Percentiles rank a stretch among this genome's conserved stretches.
Conservation (phyloP, 92 coral and sea anemone species). For the Ricordea florida region DNA sequence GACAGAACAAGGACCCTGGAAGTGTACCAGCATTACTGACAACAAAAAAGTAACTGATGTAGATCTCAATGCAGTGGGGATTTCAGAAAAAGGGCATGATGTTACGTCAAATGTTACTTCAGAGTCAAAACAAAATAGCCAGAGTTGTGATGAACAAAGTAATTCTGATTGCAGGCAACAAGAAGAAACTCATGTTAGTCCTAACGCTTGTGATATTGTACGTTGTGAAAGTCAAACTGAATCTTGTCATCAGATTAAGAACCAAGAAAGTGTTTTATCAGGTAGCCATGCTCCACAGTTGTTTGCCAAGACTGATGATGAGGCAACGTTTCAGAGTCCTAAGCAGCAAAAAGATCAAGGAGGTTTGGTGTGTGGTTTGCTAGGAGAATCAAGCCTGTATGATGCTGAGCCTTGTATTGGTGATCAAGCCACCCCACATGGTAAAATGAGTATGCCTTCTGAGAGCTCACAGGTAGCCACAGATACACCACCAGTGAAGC, state of each 20-base stretch:
- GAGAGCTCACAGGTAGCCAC: constrained; percentile 27
- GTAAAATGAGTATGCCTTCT: constrained; percentile 60
- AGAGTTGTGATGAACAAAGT: neutral
- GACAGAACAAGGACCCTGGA: too few relatives aligned
- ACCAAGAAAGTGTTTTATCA: neutral
- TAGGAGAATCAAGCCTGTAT: neutral
- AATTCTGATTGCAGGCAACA: neutral
- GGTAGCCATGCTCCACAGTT: neutral
- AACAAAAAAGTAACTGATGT: too few relatives aligned
- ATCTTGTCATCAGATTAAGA: too few relatives aligned
- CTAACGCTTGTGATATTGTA: too few relatives aligned
- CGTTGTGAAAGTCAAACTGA: too few relatives aligned
- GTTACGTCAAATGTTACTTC: neutral
- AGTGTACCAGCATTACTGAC: too few relatives aligned
- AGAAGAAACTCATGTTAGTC: too few relatives aligned
- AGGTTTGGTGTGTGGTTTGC: neutral
- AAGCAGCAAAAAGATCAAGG: neutral
- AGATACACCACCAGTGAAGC: neutral
- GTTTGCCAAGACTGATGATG: neutral
- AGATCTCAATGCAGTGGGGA: too few relatives aligned
- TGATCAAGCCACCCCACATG: constrained; percentile 76
- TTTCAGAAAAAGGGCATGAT: neutral
- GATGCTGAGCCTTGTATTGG: constrained; percentile 62
- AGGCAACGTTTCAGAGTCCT: neutral
- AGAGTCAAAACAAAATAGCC: neutral